A percentile compares a stretch with the other conserved stretches of the same genome.
These are phyloP conservation scores for Ametastegia equiseti DNA, from an alignment of 2,888 invertebrate species.

Conservation along the genomic window DNA sequence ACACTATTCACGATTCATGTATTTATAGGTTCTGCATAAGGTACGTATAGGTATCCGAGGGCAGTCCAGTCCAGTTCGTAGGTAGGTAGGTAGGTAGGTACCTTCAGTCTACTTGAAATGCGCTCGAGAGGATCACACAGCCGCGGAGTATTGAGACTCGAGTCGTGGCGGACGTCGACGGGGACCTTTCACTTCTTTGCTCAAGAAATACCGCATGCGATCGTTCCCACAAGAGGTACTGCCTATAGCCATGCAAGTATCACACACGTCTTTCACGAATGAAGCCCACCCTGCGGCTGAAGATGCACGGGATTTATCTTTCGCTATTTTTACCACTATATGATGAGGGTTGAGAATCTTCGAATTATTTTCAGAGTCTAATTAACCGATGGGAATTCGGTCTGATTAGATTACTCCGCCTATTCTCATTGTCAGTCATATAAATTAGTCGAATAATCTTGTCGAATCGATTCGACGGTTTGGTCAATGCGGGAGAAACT, in stretches of 20 bases:
- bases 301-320: not conserved
- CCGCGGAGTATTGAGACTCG: not conserved
- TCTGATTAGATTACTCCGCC: not conserved
- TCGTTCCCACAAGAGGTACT: conserved; percentile 72
- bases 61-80: too few relatives aligned
- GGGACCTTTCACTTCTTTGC: conserved; percentile 75
- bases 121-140: not conserved
- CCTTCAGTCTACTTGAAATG: not conserved
- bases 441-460: too few relatives aligned
- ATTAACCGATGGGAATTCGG: not conserved
- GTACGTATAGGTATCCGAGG: conserved; percentile 48
- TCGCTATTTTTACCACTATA: not conserved
- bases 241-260: not conserved
- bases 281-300: not conserved
- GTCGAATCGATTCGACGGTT: not conserved
- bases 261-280: not conserved
- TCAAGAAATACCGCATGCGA: conserved; percentile 73
- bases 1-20: too few relatives aligned
- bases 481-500: not conserved
- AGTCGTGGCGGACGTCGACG: conserved; percentile 56
- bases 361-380: not conserved
- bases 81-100: too few relatives aligned
- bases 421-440: not conserved
- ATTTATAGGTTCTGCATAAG: too few relatives aligned
- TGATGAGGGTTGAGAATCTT: not conserved